Base-by-base conservation (phyloP, 2,113 vertebrate species). In the Lucifuga dentata region DNA sequence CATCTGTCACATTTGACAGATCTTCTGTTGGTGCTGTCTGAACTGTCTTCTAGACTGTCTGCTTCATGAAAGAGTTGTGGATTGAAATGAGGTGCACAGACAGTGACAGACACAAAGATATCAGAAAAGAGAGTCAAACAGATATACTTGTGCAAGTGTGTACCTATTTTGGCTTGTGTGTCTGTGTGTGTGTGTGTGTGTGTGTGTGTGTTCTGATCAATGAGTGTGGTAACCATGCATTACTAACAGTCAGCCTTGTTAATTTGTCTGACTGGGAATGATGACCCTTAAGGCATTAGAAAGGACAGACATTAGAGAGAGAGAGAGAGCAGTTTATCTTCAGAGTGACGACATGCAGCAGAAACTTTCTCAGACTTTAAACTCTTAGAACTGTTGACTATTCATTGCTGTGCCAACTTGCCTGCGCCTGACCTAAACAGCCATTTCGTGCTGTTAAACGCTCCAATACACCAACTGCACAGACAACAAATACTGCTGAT, bases 211-310 rank as follows among this genome's bases (percentile, higher is more conserved):
- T 87, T 86, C 86, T 86, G 72, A 87, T 86, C 81, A 81, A 72
- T 78, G 63, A 73, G 58, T 45, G 55, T 76, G 63, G 53, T 24
- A 5, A 72, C 60, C 68, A 68, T 63, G 72, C 33, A 8, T 35
- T 35, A 35, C 33, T 35, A 35, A 35, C 78, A 84, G 70, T 69
- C 68, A 78, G 71, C 68, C 68, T 81, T 69, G 61, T 74, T 87
- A 85, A 85, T 85, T 76, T 72, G 73, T 87, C 78, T 76, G 66
- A 76, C 61, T 82, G 58, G 33, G 59, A 62, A 63, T 70, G 80
- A 80, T 71, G 74, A n/a, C n/a, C n/a, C 85, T 75, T 67, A 60
- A 80, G 77, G 63, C 46, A 11, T 26, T 36, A 66, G 53, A 62
- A 86, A 83, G 76, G 73, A 78, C 68, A 68, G 35, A 80, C 29